Evolutionary conservation across 2,113 vertebrate species (phyloP).

Genomic region (Tupaia chinensis): DNA sequence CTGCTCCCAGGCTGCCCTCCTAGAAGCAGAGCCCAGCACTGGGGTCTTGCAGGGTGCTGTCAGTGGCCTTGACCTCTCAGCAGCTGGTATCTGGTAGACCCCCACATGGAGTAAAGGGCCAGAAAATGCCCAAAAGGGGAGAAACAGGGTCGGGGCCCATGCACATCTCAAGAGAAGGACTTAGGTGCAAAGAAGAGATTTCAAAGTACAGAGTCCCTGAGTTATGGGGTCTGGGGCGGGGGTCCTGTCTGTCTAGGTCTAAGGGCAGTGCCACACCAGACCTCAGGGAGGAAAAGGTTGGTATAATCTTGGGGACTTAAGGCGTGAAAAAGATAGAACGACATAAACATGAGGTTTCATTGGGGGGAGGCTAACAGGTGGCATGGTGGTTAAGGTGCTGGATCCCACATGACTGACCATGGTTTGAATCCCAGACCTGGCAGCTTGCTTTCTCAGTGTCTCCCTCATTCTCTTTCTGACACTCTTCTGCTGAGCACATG

Average conservation of each 20-base stretch:
- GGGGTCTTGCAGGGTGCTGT: not conserved
- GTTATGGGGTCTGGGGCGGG: not conserved
- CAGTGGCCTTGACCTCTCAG: not conserved
- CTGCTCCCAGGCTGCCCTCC: not conserved
- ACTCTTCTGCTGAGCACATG: too few relatives aligned
- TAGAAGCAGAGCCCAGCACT: not conserved
- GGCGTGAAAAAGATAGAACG: not conserved
- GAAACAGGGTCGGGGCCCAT: rapidly evolving
- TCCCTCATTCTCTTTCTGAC: too few relatives aligned
- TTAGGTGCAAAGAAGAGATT: not conserved
- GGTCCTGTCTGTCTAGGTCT: not conserved
- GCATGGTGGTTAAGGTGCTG: too few relatives aligned
- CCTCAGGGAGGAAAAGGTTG: not conserved
- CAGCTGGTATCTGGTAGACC: not conserved
- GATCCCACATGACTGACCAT: too few relatives aligned
- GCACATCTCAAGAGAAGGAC: not conserved
- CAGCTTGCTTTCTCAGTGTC: too few relatives aligned
- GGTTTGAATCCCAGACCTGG: too few relatives aligned
- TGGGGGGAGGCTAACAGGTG: too few relatives aligned
- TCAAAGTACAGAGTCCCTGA: not conserved
- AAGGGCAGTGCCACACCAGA: not conserved
- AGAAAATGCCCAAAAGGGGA: not conserved
- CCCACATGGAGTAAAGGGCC: not conserved
- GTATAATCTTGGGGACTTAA: not conserved
- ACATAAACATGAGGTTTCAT: not conserved